Evolutionary conservation across 2,888 invertebrate species (phyloP), one percentile per base, ranked within the genome.

Genomic region (Apamea epomidion): DNA sequence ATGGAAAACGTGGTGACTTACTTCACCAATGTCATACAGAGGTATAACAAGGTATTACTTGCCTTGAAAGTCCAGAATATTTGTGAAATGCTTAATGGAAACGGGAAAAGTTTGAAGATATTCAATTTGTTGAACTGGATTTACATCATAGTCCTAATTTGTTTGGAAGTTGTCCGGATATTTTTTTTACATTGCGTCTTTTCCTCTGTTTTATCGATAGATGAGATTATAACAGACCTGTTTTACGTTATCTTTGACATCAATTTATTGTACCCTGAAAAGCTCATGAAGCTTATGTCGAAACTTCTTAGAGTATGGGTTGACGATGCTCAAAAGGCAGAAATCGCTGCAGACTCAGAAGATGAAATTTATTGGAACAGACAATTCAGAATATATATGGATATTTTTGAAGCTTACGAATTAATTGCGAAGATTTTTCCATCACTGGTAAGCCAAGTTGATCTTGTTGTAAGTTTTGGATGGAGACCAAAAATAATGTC

Each of bases 321-420:
- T 51, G 29, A 74, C 48, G 76, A 77, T 29, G 62, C 62, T 51
- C 48, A 21, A 37, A 51, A 62, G 16, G 29, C 62, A 37, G 14
- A n/a, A 37, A 37, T 51, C 4, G 1, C 64, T 62, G 48, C 21
- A 16, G 75, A 75, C 21, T 42, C 25, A 29, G 76, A 77, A 29
- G 37, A 37, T 4, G 29, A 77, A 64, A 21, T 37, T 29, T 51
- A 64, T 42, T 77, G 76, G 76, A 37, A 64, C 29, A 37, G 21
- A 37, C 51, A 77, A 48, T 75, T 51, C 8, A n/a, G 18, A 21
- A 10, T 29, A 7, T 76, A 76, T 29, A 37, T 62, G n/a, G 76
- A 77, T 18, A 51, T 75, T 37, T 10, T 64, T 75, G 76, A 77
- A 75, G 12, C 51, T 42, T 77, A 77, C 25, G 62, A 64, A 37